A percentile compares a stretch with the other conserved stretches of the same genome.
Conservation (phyloP, 1,140 invertebrate species). For the Calosoma granatense region DNA sequence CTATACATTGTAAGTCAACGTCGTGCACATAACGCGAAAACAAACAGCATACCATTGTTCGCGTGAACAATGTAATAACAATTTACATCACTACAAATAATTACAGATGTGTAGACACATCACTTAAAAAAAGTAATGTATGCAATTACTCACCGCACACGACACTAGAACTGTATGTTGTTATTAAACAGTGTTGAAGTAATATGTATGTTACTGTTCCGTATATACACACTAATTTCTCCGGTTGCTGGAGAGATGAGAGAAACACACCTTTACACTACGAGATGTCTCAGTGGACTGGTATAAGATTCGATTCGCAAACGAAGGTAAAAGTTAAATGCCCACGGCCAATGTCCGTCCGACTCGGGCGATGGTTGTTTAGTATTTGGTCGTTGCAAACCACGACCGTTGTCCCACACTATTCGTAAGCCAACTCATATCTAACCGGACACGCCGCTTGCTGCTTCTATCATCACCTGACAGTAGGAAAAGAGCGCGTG, state of each 20-base stretch:
- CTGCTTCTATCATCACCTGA: too few species aligned
- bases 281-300: background rate
- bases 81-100: background rate
- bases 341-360: conserved; percentile 1
- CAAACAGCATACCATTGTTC: background rate
- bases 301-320: background rate
- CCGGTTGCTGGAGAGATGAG: too few species aligned
- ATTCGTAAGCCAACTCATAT: too few species aligned
- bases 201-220: too few species aligned
- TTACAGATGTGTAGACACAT: background rate
- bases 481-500: too few species aligned
- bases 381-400: background rate
- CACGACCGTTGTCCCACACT: background rate
- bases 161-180: too few species aligned
- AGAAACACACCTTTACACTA: background rate
- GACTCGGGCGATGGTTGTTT: background rate
- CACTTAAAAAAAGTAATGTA: too few species aligned
- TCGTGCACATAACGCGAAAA: background rate
- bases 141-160: background rate
- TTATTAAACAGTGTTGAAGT: too few species aligned
- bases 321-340: conserved; percentile 6
- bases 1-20: background rate
- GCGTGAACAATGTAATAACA: background rate
- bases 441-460: background rate
- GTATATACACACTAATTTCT: too few species aligned